A percentile compares a stretch with the other conserved stretches of the same genome.
These are phyloP conservation scores for Ecdyonurus torrentis DNA, from an alignment of 2,888 invertebrate species.

Conservation along the genomic window DNA sequence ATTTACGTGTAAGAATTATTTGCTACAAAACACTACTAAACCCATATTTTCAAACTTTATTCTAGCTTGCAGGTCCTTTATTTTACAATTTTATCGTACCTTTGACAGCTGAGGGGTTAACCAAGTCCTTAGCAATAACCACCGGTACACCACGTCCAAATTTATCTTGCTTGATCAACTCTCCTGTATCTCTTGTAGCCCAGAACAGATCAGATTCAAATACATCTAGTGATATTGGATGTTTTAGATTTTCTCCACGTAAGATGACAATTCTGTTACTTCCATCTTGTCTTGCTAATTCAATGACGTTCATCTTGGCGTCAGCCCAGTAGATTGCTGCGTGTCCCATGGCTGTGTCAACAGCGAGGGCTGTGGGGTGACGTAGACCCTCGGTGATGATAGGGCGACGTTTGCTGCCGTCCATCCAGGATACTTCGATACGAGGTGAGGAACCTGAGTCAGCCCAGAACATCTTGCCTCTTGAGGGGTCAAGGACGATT, in stretches of 20 bases:
- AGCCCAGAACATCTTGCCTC: slow-evolving; percentile 83
- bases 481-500: slow-evolving; percentile 69
- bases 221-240: slow-evolving; percentile 78
- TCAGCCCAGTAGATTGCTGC: slow-evolving; percentile 85
- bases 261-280: slow-evolving; percentile 51
- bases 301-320: slow-evolving; percentile 77
- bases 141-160: slow-evolving; percentile 89
- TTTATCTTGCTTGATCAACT: slow-evolving; percentile 81
- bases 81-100: slow-evolving; percentile 26
- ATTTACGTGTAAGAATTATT: no score
- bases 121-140: slow-evolving; percentile 61
- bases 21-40: no score
- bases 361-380: slow-evolving; percentile 74
- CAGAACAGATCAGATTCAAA: slow-evolving; percentile 88
- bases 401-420: slow-evolving; percentile 71
- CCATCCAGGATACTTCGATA: slow-evolving; percentile 94
- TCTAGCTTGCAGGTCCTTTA: no score
- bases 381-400: slow-evolving; percentile 67
- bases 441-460: slow-evolving; percentile 71
- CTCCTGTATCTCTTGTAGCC: slow-evolving; percentile 80
- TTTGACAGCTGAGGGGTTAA: slow-evolving; percentile 74
- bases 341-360: slow-evolving; percentile 82
- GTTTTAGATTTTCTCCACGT: slow-evolving; percentile 45
- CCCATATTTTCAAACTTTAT: no score
- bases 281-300: slow-evolving; percentile 71